Base-by-base conservation (phyloP, 2,888 invertebrate genomes). In the Hydriomena furcata region DNA sequence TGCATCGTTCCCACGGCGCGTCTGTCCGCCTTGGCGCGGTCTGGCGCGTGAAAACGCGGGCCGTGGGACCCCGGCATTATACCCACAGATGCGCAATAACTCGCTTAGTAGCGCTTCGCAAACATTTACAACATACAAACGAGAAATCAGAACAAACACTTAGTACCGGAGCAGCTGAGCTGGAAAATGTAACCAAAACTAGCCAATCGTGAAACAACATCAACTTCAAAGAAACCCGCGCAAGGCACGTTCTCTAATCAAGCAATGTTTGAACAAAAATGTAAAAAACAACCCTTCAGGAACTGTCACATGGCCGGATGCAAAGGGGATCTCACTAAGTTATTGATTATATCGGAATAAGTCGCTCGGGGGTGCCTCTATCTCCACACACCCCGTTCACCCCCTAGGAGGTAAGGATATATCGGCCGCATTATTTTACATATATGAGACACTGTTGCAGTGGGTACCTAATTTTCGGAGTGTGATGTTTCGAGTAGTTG, bases 311-410 rank as follows among this genome's bases (percentile, higher is more conserved):
- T 78, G 82, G 78, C 74, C 83, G 85, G 85, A 90, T 89, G 90
- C 89, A 89, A 90, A 90, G 89, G 89, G 90, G 89, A 90, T 90
- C 87, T 85, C 79, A 83, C 87, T 89, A 88, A 89, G 90, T 91
- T 91, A 91, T 91, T 90, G 91, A 91, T 91, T 91, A 91, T 91
- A 91, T 91, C 82, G 91, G 84, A 90, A 90, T 90, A 90, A 89
- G 89, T 87, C 88, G 84, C 79, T 75, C 69, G 82, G 70, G 79
- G 81, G 80, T 76, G 73, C 57, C 58, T 55, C 58, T 63, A 32
- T 68, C 70, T 71, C 71, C 68, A 67, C 70, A 69, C 73, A 70
- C 74, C 76, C 76, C 63, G 65, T 60, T 58, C 52, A 70, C 71
- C 65, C 73, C 73, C 68, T 61, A 55, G 74, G 81, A 78, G 80